Base-by-base conservation (phyloP, 2,113 vertebrate genomes). In the Platycercus adscitus region DNA sequence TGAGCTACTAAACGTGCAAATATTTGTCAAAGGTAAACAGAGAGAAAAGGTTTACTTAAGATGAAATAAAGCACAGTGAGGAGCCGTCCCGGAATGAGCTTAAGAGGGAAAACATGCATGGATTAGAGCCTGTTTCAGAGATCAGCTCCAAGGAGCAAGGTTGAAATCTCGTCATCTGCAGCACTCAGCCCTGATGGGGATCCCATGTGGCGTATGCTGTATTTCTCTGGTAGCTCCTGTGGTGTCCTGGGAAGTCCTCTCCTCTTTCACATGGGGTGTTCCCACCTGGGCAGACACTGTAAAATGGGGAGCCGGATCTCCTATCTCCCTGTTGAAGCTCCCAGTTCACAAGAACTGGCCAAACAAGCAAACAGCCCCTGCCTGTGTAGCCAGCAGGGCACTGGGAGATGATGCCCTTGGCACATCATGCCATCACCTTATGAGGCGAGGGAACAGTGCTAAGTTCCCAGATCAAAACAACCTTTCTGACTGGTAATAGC, bases 11-110 rank as follows among this genome's bases (percentile, higher is more conserved):
- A 71, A 90, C 29, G 69, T 49, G 56, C 93, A 92, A 93, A 88
- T 93, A 60, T 94, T 95, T 96, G 86, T 63, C 69, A 47, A 71
- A 88, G 39, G 43, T 75, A 96, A 94, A 95, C 55, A 78, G 86
- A 83, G 73, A 86, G 39, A 77, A 73, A 90, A 83, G 46, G 29
- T 35, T 86, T 86, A 46, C 16, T 73, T 61, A 35, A 46, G 55
- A 55, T 68, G 58, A 73, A 96, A 71, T 39, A 60, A 78, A 33
- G 39, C 50, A 35, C 8, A 21, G 58, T 0, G 0, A 83, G 83
- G 46, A 91, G 64, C 25, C 37, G 29, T 17, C 16, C 55, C 31
- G 37, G 79, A 31, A 60, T 78, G 37, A 81, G 50, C 19, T 46
- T 24, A 39, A 73, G 63, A 52, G 25, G 47, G 33, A 47, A 53